Base-by-base conservation (phyloP, 2,888 invertebrate genomes). In the Eupithecia centaureata region DNA sequence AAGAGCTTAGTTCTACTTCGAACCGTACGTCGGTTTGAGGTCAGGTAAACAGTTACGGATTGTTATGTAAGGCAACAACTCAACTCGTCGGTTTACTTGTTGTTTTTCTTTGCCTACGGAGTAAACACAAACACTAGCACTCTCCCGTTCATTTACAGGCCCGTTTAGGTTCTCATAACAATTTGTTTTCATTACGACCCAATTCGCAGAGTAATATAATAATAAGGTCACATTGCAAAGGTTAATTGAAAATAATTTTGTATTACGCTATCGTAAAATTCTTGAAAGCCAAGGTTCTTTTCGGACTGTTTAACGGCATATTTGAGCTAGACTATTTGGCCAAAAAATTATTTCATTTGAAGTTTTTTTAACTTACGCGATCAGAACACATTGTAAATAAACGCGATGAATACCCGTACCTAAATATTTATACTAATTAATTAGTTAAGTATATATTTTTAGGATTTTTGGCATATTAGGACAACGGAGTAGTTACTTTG, bases 191-290 rank as follows among this genome's bases (percentile, higher is more conserved):
- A 60, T 60, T 65, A 65, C 59, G 65, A 61, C 72, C 68, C 62
- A 64, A 67, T 68, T 73, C 30, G 42, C 61, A 47, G n/a, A 47
- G 22, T 18, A 65, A 67, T 64, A 63, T 65, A 57, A 32, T 57
- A 57, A 57, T 57, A 13, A 72, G 70, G 68, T 67, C 72, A 54
- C 56, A 35, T 25, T 32, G 57, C 54, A 61, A 66, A 71, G 65
- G 69, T 63, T 70, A 47, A 58, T 65, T 62, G 42, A 65, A 70
- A 69, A 66, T 42, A 65, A 60, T 74, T 70, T 68, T 38, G 60
- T 67, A 51, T 61, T 65, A n/a, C 62, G 54, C 59, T 56, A 68
- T 67, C 57, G 64, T 63, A 61, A 69, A 66, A 66, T 66, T 72
- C 51, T 60, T 32, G 30, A 57, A 42, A 47, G 22, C 47, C 59